Evolutionary conservation across 2,888 invertebrate species (phyloP), one percentile per base, ranked within the genome.

Genomic region (Anarsia innoxiella): DNA sequence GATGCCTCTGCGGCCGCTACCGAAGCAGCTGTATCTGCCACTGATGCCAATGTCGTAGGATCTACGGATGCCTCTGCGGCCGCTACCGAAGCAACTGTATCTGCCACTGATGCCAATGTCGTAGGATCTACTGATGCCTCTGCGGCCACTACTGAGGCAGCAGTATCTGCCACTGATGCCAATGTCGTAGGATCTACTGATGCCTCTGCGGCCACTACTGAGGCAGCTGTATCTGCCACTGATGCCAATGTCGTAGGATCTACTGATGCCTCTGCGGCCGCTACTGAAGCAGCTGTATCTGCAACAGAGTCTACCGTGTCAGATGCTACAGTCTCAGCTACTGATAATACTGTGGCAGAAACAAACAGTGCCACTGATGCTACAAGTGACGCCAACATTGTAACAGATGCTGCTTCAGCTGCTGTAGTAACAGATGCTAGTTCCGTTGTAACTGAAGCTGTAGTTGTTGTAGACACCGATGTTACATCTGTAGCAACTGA

Each of bases 401-500:
- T 19, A 1, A 13, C 11, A 10, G 16, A 11, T 23, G 23, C 8
- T 8, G 16, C 29, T 11, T 13, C 19, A n/a, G 31, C 12, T 12
- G 15, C 30, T 29, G 37, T 6, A 26, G 19, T 10, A 11, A 23
- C 29, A 12, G 10, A 27, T 12, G 26, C 30, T 23, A 9, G 30
- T 10, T 10, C 19, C 4, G 19, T 19, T 19, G 3, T 19, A 3
- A 19, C 19, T 19, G 19, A 19, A 19, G 19, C 19, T 19, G 8
- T 8, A 26, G 12, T 27, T 6, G 15, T 19, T 23, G 26, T 25
- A 23, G 39, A 32, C 28, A 26, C 33, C 13, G 31, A 26, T 29
- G 36, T 30, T 6, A n/a, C 26, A 8, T 2, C 19, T 16, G 31
- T 1, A 2, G 12, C 31, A 12, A 23, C 23, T 23, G 16, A 6